phyloP scores from a whole-genome alignment of 2,113 vertebrate species.

The Macroglossus sobrinus region DNA sequence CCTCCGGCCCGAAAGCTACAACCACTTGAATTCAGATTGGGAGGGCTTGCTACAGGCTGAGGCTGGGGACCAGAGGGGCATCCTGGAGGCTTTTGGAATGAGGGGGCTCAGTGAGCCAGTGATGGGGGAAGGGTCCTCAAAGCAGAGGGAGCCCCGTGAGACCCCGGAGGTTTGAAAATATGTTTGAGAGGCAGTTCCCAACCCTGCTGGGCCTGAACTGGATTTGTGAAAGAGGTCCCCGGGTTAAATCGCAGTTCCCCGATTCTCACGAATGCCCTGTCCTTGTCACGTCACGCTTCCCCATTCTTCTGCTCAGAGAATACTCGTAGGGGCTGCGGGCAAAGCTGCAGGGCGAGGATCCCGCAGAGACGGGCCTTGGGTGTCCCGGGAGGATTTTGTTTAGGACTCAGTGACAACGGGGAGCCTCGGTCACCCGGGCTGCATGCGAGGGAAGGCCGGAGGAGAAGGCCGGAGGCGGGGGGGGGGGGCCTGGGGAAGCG shows the following conservation, averaged over 20 bases:
- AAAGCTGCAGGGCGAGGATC: not conserved
- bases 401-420: not conserved
- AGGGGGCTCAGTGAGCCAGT: not conserved
- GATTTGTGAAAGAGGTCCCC: not conserved
- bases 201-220: not conserved
- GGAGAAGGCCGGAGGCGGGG: not conserved
- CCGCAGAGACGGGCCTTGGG: not conserved
- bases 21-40: rapidly evolving
- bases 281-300: not conserved
- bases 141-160: not conserved
- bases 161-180: not conserved
- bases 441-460: not conserved
- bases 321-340: rapidly evolving
- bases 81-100: not conserved
- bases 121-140: not conserved
- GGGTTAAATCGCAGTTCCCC: not conserved
- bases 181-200: not conserved
- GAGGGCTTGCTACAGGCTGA: not conserved
- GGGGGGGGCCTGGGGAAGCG: not conserved
- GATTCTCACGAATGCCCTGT: rapidly evolving
- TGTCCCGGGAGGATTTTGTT: not conserved
- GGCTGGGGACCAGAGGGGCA: not conserved
- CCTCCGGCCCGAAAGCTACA: rapidly evolving
- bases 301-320: not conserved
- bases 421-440: not conserved